phyloP scores from a whole-genome alignment of 2,797 vertebrate genomes.

The Falco peregrinus region DNA sequence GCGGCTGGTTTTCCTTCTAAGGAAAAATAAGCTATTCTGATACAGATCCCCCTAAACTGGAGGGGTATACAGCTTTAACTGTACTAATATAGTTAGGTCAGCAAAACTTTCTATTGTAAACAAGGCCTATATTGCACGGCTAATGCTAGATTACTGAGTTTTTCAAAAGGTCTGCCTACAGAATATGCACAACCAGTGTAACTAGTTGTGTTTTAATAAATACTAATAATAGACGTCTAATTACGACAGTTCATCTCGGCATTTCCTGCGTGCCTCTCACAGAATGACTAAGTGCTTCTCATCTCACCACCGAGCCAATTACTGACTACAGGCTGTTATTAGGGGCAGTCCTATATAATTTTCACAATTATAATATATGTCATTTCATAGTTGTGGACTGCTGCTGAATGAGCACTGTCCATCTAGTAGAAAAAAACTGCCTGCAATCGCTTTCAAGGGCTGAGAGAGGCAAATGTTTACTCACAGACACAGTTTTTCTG shows the following conservation, averaged over 20 bases:
- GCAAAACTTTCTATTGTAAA: slow-evolving; percentile 34
- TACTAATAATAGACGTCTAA: slow-evolving; percentile 40
- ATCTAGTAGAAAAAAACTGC: background rate
- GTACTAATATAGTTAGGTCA: background rate
- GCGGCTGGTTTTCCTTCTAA: background rate
- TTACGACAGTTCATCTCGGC: background rate
- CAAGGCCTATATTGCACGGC: background rate
- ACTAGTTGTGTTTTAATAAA: slow-evolving; percentile 64
- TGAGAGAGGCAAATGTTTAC: slow-evolving; percentile 21
- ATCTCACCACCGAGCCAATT: background rate
- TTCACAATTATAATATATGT: background rate
- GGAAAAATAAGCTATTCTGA: background rate
- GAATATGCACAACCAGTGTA: slow-evolving; percentile 44
- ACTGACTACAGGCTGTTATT: slow-evolving; percentile 29
- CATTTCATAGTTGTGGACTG: slow-evolving; percentile 2
- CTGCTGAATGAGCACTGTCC: background rate
- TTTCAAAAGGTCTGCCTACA: slow-evolving; percentile 30
- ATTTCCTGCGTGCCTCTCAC: slow-evolving; percentile 52
- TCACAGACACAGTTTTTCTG: slow-evolving; percentile 33
- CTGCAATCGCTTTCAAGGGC: background rate
- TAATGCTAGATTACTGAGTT: background rate
- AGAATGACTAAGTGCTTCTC: slow-evolving; percentile 26
- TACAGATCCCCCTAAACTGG: background rate
- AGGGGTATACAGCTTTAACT: background rate
- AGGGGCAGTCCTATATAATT: slow-evolving; percentile 32